Percentiles rank a stretch among this genome's conserved stretches.
phyloP scores from a whole-genome alignment of 2,797 vertebrate species.

The Trachops cirrhosus region DNA sequence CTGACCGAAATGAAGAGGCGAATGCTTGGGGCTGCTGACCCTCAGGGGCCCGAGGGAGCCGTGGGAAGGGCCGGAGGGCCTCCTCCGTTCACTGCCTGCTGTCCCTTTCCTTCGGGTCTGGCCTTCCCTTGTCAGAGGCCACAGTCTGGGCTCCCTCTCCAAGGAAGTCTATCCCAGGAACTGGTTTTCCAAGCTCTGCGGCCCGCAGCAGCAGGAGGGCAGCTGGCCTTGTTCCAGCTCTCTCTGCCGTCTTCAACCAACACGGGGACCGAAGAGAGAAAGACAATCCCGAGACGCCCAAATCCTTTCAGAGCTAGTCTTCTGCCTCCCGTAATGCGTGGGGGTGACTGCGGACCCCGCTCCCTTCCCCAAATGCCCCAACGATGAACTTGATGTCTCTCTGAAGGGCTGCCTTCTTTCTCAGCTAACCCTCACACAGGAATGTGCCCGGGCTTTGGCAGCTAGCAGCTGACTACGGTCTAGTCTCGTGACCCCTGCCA shows the following conservation, averaged over 20 bases:
- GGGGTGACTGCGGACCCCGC: accelerated
- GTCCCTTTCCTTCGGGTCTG: not conserved
- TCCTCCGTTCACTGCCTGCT: not conserved
- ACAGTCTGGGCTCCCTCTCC: not conserved
- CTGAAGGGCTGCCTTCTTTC: not conserved
- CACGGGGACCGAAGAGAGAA: not conserved
- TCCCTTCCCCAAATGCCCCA: not conserved
- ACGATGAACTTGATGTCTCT: not conserved
- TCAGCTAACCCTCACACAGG: not conserved
- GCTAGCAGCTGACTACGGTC: not conserved
- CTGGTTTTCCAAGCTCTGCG: not conserved
- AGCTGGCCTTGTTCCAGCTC: not conserved
- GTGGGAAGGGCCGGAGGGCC: not conserved
- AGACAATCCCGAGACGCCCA: not conserved
- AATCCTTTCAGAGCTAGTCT: not conserved
- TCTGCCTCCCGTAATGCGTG: not conserved
- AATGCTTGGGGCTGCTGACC: not conserved
- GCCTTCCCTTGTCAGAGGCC: not conserved
- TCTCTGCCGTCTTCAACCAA: not conserved
- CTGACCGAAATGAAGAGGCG: not conserved
- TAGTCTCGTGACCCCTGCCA: not conserved
- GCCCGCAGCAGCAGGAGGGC: not conserved
- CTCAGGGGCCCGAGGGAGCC: not conserved
- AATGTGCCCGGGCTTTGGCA: not conserved
- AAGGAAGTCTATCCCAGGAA: not conserved